Evolutionary conservation across 2,113 vertebrate species (phyloP), one percentile per base, ranked within the genome.

Genomic region (Phalacrocorax aristotelis): DNA sequence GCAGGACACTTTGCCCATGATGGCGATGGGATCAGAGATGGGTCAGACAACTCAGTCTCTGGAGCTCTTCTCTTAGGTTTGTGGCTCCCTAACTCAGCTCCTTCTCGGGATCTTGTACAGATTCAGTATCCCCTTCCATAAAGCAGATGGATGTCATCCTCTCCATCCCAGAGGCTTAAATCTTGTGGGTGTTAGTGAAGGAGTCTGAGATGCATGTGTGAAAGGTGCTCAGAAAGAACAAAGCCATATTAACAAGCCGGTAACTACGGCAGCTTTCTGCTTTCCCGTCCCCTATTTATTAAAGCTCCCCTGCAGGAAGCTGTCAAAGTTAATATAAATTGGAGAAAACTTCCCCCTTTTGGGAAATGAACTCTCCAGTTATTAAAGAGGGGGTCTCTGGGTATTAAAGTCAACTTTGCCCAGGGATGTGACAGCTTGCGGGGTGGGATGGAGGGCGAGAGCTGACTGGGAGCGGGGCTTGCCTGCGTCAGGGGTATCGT

Each of bases 401-500:
- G 4, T 14, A 4, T 14, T 14, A 22, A 76, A 68, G 7, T 19
- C 48, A 26, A 9, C 44, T 4, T 48, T 77, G 42, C 42, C 30
- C 40, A 46, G 52, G 81, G 78, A 62, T 4, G 18, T 66, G 61
- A 26, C 29, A 16, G 46, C 54, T 74, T 9, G 13, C 48, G 79
- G 60, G 38, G 72, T 3, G 7, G 92, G 80, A 74, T 4, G 27
- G 65, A 83, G 15, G 34, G 48, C 9, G 57, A 26, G 57, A 27
- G 18, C 1, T 2, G 77, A 23, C 38, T 54, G 34, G 76, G 34
- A 77, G 25, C 2, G 20, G 81, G 78, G 58, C 36, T 76, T 54
- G 58, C 80, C 55, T 11, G 55, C 0, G 0, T 3, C 51, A 8
- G 22, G 72, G 52, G 2, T 36, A n/a, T 70, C 5, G 0, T 49